Percentiles rank a stretch among this genome's conserved stretches.
Evolutionary conservation across 2,888 invertebrate genomes (phyloP).

Genomic region (Petrolisthes manimaculis): DNA sequence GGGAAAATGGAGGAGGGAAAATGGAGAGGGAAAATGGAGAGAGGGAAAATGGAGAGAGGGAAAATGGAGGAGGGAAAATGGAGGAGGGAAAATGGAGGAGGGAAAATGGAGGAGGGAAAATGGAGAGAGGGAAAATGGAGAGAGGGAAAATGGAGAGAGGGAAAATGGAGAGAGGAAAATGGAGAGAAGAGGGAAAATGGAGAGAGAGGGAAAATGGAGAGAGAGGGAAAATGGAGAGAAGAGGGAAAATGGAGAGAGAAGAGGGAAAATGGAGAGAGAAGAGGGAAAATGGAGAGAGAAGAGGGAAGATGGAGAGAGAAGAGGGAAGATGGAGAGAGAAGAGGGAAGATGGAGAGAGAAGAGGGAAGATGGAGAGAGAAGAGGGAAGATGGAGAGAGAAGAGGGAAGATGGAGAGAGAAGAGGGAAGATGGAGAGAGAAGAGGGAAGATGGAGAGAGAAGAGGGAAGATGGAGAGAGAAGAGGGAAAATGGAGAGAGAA

Average conservation of each 20-base stretch:
- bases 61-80: no score
- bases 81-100: neutral
- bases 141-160: neutral
- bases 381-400: neutral
- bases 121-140: neutral
- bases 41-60: neutral
- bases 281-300: neutral
- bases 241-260: neutral
- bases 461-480: neutral
- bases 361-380: neutral
- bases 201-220: no score
- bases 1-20: neutral
- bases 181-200: neutral
- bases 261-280: neutral
- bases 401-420: neutral
- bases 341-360: neutral
- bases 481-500: neutral
- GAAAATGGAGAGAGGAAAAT: neutral
- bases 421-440: neutral
- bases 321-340: neutral
- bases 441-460: no score
- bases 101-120: neutral
- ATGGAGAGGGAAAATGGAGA: neutral
- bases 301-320: neutral
- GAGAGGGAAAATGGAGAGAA: no score